phyloP scores from a whole-genome alignment of 2,797 vertebrate species.

The Moxostoma hubbsi region DNA sequence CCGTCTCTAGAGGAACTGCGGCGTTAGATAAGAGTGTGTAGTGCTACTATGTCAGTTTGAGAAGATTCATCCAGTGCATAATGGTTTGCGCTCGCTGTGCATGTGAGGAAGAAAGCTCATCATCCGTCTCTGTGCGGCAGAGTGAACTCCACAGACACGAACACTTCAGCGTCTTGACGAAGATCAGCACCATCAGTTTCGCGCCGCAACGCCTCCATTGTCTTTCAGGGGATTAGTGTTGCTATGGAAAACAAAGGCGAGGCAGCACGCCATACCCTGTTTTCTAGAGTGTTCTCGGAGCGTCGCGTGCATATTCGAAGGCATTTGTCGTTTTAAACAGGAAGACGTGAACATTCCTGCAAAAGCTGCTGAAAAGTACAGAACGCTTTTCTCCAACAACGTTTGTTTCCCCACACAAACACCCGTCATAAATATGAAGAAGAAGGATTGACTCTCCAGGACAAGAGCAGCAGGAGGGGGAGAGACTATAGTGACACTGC shows the following conservation, averaged over 20 bases:
- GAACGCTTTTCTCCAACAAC: constrained; percentile 22
- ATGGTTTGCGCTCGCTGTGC: constrained; percentile 33
- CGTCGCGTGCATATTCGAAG: constrained; percentile 65
- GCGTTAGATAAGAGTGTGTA: not conserved
- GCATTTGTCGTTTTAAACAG: constrained; percentile 60
- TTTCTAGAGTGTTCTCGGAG: constrained; percentile 52
- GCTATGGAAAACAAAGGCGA: constrained; percentile 33
- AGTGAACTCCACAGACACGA: constrained; percentile 8
- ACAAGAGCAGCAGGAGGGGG: constrained; percentile 54
- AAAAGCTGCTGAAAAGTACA: constrained; percentile 49
- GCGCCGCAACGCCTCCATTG: constrained; percentile 17
- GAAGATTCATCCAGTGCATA: constrained; percentile 15
- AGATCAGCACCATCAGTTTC: constrained; percentile 21
- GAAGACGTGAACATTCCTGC: constrained; percentile 59
- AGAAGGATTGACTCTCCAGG: constrained; percentile 46
- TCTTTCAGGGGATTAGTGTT: constrained; percentile 22
- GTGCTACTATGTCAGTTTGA: constrained; percentile 7
- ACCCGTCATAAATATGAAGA: constrained; percentile 1
- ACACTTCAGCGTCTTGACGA: not conserved
- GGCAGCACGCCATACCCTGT: constrained; percentile 55
- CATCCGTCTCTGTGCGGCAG: not conserved
- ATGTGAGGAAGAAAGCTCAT: constrained; percentile 23
- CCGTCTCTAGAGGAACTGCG: too few relatives aligned
- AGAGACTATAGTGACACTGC: constrained; percentile 44
- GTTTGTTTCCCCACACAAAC: constrained; percentile 41